These are phyloP conservation scores for Gerris lacustris DNA, from an alignment of 2,888 invertebrate species.

Conservation along the genomic window DNA sequence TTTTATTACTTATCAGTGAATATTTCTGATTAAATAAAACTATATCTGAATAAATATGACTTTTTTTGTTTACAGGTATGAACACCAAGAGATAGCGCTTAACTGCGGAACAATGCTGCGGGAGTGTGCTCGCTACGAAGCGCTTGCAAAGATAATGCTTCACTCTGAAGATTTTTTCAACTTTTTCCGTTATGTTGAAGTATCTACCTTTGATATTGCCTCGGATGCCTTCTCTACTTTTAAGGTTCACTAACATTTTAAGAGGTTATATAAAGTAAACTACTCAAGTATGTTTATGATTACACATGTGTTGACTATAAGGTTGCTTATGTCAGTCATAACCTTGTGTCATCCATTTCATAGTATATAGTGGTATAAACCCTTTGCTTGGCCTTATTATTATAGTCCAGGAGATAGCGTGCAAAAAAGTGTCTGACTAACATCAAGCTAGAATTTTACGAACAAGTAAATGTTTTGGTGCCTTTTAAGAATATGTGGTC, in stretches of 20 bases:
- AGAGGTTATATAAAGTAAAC: too few relatives aligned
- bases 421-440: too few relatives aligned
- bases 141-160: conserved; percentile 95
- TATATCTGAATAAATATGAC: background rate
- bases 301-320: too few relatives aligned
- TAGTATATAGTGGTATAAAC: too few relatives aligned
- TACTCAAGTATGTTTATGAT: too few relatives aligned
- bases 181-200: conserved; percentile 99
- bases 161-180: conserved; percentile 97
- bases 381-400: too few relatives aligned
- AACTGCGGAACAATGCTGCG: conserved; percentile 98
- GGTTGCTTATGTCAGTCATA: too few relatives aligned
- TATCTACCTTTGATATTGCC: conserved; percentile 99
- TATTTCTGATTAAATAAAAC: background rate
- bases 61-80: conserved; percentile 57
- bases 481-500: too few relatives aligned
- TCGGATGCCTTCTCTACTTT: conserved; percentile 99
- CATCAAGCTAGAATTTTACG: too few relatives aligned
- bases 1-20: conserved; percentile 14
- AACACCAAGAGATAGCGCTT: conserved; percentile 95
- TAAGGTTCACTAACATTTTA: conserved; percentile 53
- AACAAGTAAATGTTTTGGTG: too few relatives aligned
- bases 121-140: conserved; percentile 96
- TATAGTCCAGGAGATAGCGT: too few relatives aligned
- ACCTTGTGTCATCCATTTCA: too few relatives aligned